Percentiles rank a stretch among this genome's conserved stretches.
Conservation (phyloP, 2,113 vertebrate species). For the Menura novaehollandiae region DNA sequence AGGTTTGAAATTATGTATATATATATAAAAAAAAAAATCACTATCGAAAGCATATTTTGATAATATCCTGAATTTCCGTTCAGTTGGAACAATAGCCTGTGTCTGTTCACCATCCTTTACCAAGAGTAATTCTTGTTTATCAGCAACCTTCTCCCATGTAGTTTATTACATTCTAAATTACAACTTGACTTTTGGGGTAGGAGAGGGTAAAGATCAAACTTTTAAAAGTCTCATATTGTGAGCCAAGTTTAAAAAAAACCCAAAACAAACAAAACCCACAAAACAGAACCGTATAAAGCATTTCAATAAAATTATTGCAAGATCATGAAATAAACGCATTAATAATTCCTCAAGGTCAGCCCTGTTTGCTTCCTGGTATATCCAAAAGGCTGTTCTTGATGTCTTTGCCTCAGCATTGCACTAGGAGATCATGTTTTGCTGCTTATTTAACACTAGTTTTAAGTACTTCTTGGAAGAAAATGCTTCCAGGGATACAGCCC, state of each 20-base stretch:
- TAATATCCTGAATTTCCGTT: not conserved
- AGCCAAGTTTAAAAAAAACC: not conserved
- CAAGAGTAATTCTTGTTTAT: not conserved
- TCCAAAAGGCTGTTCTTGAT: not conserved
- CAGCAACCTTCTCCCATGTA: not conserved
- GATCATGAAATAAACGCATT: not conserved
- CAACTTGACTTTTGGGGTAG: not conserved
- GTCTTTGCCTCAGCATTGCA: not conserved
- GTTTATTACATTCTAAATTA: not conserved
- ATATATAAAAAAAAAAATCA: too few species aligned
- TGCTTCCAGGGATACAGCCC: not conserved
- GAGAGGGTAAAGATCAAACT: not conserved
- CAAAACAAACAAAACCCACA: rapidly evolving
- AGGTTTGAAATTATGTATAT: not conserved
- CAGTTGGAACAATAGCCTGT: not conserved
- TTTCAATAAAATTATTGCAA: not conserved
- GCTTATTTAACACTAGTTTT: not conserved
- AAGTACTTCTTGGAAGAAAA: not conserved
- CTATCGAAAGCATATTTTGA: not conserved
- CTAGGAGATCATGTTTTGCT: not conserved
- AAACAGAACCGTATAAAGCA: not conserved
- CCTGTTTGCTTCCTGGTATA: not conserved
- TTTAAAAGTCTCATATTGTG: not conserved
- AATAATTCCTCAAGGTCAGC: not conserved
- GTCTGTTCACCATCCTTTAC: not conserved